Conservation (phyloP, 2,888 invertebrate genomes). For the Kuschelorhynchus macadamiae region DNA sequence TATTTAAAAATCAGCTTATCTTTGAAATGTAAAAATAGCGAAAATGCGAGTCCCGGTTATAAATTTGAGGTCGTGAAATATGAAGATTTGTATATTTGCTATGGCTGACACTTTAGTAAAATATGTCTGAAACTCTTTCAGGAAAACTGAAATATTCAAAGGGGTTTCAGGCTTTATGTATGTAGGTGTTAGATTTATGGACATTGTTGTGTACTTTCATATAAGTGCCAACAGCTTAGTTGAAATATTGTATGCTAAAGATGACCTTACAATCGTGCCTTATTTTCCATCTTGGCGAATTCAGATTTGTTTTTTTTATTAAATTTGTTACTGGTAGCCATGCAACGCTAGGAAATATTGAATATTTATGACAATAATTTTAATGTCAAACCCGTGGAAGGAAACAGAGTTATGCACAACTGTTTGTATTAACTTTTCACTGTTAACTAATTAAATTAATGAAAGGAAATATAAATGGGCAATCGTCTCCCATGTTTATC, state of each 20-base stretch:
- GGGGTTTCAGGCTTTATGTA: constrained; percentile 52
- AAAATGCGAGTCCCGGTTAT: constrained; percentile 35
- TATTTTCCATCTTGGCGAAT: too few species aligned
- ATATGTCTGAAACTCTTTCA: constrained; percentile 50
- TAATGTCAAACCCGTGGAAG: too few species aligned
- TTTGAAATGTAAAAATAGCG: constrained; percentile 35
- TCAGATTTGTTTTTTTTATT: too few species aligned
- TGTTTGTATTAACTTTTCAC: too few species aligned
- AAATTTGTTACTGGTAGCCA: too few species aligned
- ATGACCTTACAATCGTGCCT: constrained; percentile 55
- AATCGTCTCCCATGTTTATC: too few species aligned
- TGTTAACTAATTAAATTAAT: too few species aligned
- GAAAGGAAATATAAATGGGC: too few species aligned
- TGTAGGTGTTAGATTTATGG: constrained; percentile 62
- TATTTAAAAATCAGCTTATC: neutral
- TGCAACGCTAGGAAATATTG: too few species aligned
- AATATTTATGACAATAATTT: too few species aligned
- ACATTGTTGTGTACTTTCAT: constrained; percentile 59
- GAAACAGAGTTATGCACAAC: too few species aligned
- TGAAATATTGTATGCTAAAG: constrained; percentile 63
- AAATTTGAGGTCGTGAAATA: constrained; percentile 47
- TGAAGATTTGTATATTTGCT: constrained; percentile 51
- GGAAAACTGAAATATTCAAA: constrained; percentile 55
- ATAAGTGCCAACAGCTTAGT: constrained; percentile 62
- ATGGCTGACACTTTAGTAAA: constrained; percentile 50